phyloP scores from a whole-genome alignment of 2,797 vertebrate genomes.

The Oophaga sylvatica region DNA sequence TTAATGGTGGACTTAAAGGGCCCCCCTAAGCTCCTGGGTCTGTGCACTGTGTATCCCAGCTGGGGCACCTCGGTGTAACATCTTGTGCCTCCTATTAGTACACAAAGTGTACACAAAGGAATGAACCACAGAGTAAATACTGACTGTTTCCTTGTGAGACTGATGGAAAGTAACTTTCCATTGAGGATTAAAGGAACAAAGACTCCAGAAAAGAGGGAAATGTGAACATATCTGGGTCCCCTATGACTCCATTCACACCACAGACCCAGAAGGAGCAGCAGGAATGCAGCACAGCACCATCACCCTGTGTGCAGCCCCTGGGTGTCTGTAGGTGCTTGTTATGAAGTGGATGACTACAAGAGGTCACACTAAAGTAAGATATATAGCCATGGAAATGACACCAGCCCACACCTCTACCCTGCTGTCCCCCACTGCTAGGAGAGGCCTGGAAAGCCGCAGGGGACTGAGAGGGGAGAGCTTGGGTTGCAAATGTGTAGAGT shows the following conservation, averaged over 20 bases:
- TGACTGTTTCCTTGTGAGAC: background rate
- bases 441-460: conserved; percentile 31
- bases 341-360: conserved; percentile 17
- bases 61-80: background rate
- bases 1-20: background rate
- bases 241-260: conserved; percentile 6
- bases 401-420: conserved; percentile 14
- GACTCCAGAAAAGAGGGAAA: conserved; percentile 10
- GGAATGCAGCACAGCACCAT: conserved; percentile 5
- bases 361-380: conserved; percentile 18
- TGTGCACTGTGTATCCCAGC: background rate
- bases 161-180: background rate
- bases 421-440: conserved; percentile 22
- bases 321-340: conserved; percentile 5
- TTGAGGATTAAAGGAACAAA: background rate
- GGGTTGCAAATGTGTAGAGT: conserved; percentile 19
- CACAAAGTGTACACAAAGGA: background rate
- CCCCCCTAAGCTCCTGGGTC: background rate
- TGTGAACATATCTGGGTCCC: background rate
- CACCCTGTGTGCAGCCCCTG: conserved; percentile 3
- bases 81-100: background rate
- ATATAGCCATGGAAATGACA: conserved; percentile 17
- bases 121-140: background rate
- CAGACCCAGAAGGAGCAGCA: conserved; percentile 4
- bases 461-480: conserved; percentile 20